Evolutionary conservation across 2,888 invertebrate genomes (phyloP).

Genomic region (Pilophorus perplexus): DNA sequence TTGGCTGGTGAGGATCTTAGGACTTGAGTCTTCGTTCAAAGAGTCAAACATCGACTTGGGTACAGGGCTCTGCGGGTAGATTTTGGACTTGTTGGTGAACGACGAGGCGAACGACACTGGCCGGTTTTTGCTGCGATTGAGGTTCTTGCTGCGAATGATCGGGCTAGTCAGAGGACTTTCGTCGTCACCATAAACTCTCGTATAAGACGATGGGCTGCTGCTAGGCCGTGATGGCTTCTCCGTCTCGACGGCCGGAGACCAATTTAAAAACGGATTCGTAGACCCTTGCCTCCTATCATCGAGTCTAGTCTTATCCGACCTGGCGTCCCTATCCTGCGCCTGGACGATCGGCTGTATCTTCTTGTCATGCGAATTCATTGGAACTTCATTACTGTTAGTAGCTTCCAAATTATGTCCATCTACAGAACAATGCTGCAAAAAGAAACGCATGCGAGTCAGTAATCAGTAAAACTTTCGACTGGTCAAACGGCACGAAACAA

Average conservation of each 20-base stretch:
- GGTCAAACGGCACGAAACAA: constrained; percentile 28
- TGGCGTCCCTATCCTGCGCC: no score
- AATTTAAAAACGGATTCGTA: no score
- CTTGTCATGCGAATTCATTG: no score
- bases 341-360: no score
- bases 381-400: no score
- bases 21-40: constrained; percentile 18
- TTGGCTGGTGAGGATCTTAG: not conserved
- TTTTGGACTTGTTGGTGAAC: constrained; percentile 8
- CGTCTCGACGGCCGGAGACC: no score
- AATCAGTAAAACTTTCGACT: not conserved
- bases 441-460: constrained; percentile 37
- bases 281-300: no score
- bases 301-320: no score
- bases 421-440: constrained; percentile 27
- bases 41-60: constrained; percentile 9
- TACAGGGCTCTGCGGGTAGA: constrained; percentile 4
- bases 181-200: constrained; percentile 10
- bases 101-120: constrained; percentile 14
- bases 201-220: no score
- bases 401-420: no score
- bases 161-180: not conserved
- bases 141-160: constrained; percentile 1
- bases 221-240: no score
- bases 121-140: not conserved